phyloP scores from a whole-genome alignment of 2,113 vertebrate genomes.

The Junco hyemalis region DNA sequence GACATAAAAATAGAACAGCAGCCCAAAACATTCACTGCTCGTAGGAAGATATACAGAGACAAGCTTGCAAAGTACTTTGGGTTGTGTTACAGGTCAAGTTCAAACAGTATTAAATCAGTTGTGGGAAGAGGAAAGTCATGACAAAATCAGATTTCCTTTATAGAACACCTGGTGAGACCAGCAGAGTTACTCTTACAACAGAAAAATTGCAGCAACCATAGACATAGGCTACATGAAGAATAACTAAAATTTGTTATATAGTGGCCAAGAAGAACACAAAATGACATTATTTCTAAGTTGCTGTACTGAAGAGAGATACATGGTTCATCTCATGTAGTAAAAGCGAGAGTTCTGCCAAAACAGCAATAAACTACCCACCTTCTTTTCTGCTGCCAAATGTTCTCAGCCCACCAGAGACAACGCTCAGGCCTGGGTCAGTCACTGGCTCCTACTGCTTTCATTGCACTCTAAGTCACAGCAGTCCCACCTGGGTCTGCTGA shows the following conservation, averaged over 20 bases:
- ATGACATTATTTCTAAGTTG: neutral
- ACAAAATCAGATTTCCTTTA: neutral
- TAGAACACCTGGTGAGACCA: neutral
- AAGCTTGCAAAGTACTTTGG: neutral
- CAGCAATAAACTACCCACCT: neutral
- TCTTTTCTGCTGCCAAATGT: neutral
- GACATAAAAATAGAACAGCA: neutral
- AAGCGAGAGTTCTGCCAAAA: neutral
- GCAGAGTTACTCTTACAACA: neutral
- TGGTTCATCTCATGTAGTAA: neutral
- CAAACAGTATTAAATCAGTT: neutral
- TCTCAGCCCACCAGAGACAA: neutral
- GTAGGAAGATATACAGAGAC: neutral
- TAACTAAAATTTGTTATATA: neutral
- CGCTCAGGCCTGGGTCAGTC: neutral
- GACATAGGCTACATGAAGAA: neutral
- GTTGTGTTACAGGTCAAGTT: neutral
- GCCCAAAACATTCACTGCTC: neutral
- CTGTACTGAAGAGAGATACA: neutral
- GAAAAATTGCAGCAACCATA: neutral
- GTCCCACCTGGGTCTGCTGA: neutral
- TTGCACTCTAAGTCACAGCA: neutral
- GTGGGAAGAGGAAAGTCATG: neutral
- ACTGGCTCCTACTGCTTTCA: neutral
- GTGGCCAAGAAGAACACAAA: neutral